Base-by-base conservation (phyloP, 1,140 invertebrate genomes). In the Drosophila ananassae region DNA sequence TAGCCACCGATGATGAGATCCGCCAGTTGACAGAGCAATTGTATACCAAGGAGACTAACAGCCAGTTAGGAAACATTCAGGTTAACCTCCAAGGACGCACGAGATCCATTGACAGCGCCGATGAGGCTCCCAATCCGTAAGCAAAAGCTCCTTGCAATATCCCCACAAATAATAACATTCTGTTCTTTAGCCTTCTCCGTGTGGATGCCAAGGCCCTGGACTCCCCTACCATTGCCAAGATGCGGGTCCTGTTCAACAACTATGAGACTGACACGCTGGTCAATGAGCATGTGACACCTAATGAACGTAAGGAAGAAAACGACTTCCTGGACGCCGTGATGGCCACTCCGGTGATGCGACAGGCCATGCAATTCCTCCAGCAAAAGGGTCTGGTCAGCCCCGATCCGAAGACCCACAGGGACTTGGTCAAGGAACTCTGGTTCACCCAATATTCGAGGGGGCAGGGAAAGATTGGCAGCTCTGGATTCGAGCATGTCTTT, bases 401-500 rank as follows among this genome's bases (percentile, higher is more conserved):
- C 37, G 94, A 95, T 91, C 94, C 94, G 2, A 94, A 93, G 73
- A 93, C 94, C 60, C 96, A 97, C 83, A 94, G 95, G 64, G 94
- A 96, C 79, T 93, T 95, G 2, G 91, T 98, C 12, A 94, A 96
- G 77, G 93, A 94, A 67, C 92, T 97, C 52, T 97, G 96, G 96
- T 97, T 97, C 84, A 95, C 94, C 3, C 92, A 97, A 66, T 98
- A 97, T 85, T 95, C 96, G 1, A 93, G 97, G 59, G 95, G 96
- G 0, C 93, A 94, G 77, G 95, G 95, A 13, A 95, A 94, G 89
- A 94, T 96, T 7, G 95, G 96, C 17, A 97, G 96, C 73, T 96
- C 95, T 24, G 97, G 96, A 1, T 97, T 98, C 83, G 97, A 98
- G 91, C 97, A 98, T 79, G 94, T 97, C 22, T 98, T 98, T 90